phyloP scores from a whole-genome alignment of 2,888 invertebrate species.

The Diploptera punctata region DNA sequence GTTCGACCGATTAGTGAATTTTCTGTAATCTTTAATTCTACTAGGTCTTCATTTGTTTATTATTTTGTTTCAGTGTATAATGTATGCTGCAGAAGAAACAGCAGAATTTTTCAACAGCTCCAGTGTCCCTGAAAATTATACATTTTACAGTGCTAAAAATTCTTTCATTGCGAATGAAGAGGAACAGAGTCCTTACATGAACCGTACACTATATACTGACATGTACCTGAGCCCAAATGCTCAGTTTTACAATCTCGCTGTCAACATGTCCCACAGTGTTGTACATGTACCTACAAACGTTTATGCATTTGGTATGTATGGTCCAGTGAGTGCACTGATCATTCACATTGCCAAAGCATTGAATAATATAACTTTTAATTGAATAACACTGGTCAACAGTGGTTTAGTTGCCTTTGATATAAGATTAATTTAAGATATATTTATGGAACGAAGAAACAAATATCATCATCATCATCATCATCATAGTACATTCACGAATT shows the following conservation, averaged over 20 bases:
- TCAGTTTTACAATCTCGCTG: constrained; percentile 84
- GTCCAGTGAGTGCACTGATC: too few species aligned
- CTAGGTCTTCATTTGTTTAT: too few species aligned
- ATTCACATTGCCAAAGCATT: too few species aligned
- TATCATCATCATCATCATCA: too few species aligned
- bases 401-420: too few species aligned
- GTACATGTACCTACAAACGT: constrained; percentile 96
- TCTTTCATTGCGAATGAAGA: constrained; percentile 59
- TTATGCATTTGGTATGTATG: constrained; percentile 77
- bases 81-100: constrained; percentile 73
- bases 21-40: too few species aligned
- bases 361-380: too few species aligned
- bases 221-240: constrained; percentile 73
- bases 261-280: constrained; percentile 81
- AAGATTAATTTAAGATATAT: too few species aligned
- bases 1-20: too few species aligned
- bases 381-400: too few species aligned
- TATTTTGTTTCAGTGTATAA: constrained; percentile 72
- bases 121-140: constrained; percentile 42
- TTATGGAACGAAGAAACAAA: too few species aligned
- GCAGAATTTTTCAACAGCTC: constrained; percentile 62
- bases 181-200: constrained; percentile 37
- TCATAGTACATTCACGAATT: too few species aligned
- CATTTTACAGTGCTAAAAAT: constrained; percentile 85
- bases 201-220: constrained; percentile 56